These are phyloP conservation scores for Nannobrachium achirus DNA, from an alignment of 2,113 vertebrate species.

Conservation along the genomic window DNA sequence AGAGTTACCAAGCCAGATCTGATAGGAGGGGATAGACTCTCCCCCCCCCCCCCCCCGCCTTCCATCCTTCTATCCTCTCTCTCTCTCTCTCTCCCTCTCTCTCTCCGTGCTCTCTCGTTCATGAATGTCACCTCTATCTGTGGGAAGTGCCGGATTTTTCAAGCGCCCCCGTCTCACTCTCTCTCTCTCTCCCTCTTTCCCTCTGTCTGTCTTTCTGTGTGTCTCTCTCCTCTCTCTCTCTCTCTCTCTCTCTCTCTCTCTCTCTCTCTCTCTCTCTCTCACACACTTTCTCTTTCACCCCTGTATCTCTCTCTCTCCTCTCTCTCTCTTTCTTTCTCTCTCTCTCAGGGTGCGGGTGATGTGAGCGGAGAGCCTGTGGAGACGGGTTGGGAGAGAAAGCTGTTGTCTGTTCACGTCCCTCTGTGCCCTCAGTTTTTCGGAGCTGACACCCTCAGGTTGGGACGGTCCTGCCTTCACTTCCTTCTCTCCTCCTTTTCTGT, in stretches of 20 bases:
- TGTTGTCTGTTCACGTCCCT: constrained; percentile 31
- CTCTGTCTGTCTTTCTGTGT: constrained; percentile 1
- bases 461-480: constrained; percentile 43
- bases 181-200: constrained; percentile 21
- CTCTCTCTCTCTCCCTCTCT: constrained; percentile 32
- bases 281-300: background rate
- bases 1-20: constrained; percentile 29
- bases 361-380: constrained; percentile 52
- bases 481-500: constrained; percentile 26
- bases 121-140: constrained; percentile 82
- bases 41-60: constrained; percentile 19
- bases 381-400: constrained; percentile 50
- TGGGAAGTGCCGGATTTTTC: constrained; percentile 70
- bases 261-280: background rate
- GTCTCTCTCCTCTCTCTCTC: background rate
- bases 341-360: constrained; percentile 65
- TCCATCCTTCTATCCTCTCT: background rate
- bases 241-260: background rate
- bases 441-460: constrained; percentile 66
- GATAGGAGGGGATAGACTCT: constrained; percentile 50
- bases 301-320: background rate
- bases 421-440: constrained; percentile 36
- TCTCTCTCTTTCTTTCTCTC: constrained; percentile 3
- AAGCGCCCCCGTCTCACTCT: constrained; percentile 47
- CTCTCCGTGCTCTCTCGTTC: constrained; percentile 47